Evolutionary conservation across 1,140 invertebrate genomes (phyloP).

Genomic region (Zaprionus ornatus): DNA sequence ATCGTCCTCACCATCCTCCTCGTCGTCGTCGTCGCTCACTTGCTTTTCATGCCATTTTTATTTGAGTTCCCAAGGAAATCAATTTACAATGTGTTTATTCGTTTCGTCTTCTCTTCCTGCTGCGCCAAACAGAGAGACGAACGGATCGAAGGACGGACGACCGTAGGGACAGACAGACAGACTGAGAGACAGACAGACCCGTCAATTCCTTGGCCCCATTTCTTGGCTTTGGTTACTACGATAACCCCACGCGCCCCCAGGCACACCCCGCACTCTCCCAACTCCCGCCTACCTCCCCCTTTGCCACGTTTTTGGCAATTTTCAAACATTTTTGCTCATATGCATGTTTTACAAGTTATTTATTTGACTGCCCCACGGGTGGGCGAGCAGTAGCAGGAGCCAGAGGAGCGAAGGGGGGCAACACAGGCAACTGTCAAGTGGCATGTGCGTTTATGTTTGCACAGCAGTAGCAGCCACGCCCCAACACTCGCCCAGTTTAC

Average conservation of each 20-base stretch:
- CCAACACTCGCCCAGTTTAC: constrained; percentile 45
- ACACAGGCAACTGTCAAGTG: constrained; percentile 39
- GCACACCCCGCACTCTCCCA: too few relatives aligned
- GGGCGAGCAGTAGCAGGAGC: constrained; percentile 14
- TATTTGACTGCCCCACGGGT: constrained; percentile 67
- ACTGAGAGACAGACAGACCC: constrained; percentile 14
- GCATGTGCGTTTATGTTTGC: constrained; percentile 55
- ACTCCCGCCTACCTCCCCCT: neutral
- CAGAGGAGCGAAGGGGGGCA: constrained; percentile 22
- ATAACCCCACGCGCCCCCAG: constrained; percentile 22
- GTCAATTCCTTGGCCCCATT: constrained; percentile 48
- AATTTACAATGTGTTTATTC: constrained; percentile 83
- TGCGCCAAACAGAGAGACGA: constrained; percentile 12
- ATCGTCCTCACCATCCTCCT: constrained; percentile 19
- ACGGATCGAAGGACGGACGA: constrained; percentile 3
- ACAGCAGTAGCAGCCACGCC: constrained; percentile 38
- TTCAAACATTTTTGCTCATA: constrained; percentile 82
- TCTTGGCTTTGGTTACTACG: constrained; percentile 56
- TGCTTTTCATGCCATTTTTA: constrained; percentile 81
- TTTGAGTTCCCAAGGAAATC: constrained; percentile 82
- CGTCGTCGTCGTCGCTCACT: constrained; percentile 58
- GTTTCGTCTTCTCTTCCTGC: constrained; percentile 68
- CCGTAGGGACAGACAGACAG: neutral
- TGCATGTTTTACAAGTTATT: constrained; percentile 83
- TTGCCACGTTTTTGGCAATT: constrained; percentile 63